Evolutionary conservation across 2,113 vertebrate genomes (phyloP).

Genomic region (Oryzias woworae): DNA sequence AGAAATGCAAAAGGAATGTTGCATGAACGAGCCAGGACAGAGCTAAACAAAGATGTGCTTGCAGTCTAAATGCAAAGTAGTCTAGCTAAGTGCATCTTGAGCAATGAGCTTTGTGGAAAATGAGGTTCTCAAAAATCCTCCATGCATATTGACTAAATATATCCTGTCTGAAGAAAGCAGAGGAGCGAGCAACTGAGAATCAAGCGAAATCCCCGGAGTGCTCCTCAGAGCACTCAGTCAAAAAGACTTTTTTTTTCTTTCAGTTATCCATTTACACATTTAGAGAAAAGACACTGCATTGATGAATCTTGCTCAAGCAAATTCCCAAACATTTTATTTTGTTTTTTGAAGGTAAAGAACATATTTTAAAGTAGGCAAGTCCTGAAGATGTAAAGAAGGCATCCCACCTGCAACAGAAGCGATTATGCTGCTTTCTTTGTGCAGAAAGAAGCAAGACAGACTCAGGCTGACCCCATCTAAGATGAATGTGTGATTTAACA

Average conservation of each 20-base stretch:
- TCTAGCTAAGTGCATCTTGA: constrained; percentile 27
- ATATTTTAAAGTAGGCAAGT: neutral
- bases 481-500: too few species aligned
- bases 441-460: too few species aligned
- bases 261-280: constrained; percentile 26
- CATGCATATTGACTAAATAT: constrained; percentile 63
- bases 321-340: constrained; percentile 10
- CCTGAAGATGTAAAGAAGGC: too few species aligned
- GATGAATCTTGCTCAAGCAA: constrained; percentile 19
- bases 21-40: neutral
- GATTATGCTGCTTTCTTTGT: too few species aligned
- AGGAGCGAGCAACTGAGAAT: constrained; percentile 47
- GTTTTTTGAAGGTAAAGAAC: constrained; percentile 7
- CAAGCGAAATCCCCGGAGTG: constrained; percentile 52
- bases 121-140: constrained; percentile 56
- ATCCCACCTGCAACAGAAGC: too few species aligned
- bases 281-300: constrained; percentile 29
- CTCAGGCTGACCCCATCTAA: too few species aligned
- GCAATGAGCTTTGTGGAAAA: constrained; percentile 42
- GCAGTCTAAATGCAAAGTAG: constrained; percentile 46
- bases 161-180: constrained; percentile 48
- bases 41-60: constrained; percentile 31
- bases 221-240: constrained; percentile 51
- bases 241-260: constrained; percentile 21
- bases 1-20: constrained; percentile 32